Evolutionary conservation across 2,113 vertebrate genomes (phyloP), one percentile per base, ranked within the genome.

Genomic region (Trogon surrucura): DNA sequence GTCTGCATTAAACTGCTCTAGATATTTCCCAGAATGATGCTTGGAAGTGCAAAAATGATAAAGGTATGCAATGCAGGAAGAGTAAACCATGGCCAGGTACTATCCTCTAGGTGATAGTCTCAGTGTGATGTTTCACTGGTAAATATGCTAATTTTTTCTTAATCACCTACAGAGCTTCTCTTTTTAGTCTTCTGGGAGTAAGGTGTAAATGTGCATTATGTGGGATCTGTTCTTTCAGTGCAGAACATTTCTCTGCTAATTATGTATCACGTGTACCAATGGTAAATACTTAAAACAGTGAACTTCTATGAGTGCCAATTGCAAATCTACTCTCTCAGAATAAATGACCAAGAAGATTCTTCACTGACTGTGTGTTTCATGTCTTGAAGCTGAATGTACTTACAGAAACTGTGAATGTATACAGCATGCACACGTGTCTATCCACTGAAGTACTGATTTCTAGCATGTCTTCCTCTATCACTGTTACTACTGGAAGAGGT

Each of bases 341-440:
- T 83, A 66, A 88, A 58, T 41, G 18, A 65, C 11, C 26, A 66
- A 73, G 53, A 47, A 67, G 38, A 25, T 54, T 5, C 8, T n/a
- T 6, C 0, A 0, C 6, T 75, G 79, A 34, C 38, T 53, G 0
- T 47, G 4, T 2, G 3, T 81, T 80, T 16, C 6, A 0, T 75
- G 5, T 75, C 22, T 79, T 80, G 65, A 72, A 56, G 53, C 41
- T 57, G 62, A 44, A 18, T 16, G 3, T 57, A 10, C 22, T 58
- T 71, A 15, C 2, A 70, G 79, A 34, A 80, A 7, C 21, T n/a
- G 32, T 67, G 61, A 54, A 25, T 51, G 4, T 27, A 44, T 78
- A 11, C 13, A 44, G 58, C 38, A 25, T 7, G 7, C 20, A 17
- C 12, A 17, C 5, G 11, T 62, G 26, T 71, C 11, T 51, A 16